Base-by-base conservation (phyloP, 2,888 invertebrate genomes). In the Limnephilus rhombicus region DNA sequence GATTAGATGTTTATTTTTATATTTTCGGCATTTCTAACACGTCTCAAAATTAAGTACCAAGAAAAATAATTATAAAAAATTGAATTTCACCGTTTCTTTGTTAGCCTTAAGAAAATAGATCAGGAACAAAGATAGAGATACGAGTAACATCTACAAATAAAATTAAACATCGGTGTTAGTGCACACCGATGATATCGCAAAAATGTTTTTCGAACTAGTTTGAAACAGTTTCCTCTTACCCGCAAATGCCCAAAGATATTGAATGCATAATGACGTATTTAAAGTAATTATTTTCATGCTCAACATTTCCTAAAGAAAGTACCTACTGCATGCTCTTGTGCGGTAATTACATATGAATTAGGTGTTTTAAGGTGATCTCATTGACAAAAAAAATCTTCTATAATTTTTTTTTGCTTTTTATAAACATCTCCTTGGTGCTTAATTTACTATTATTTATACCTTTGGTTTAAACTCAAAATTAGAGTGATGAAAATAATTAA, bases 1-100 rank as follows among this genome's bases (percentile, higher is more conserved):
- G 68, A 87, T 87, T 87, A 87, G 68, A 87, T 87, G 68, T 87
- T 87, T 87, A 87, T 68, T 68, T 87, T 82, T 13, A 34, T 34
- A 82, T 68, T 68, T 68, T 68, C 24, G 68, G 68, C 68, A 24
- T 24, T 68, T 24, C 24, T n/a, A 68, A 68, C 68, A n/a, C 68
- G 68, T n/a, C 24, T 24, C 68, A n/a, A 68, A 68, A 68, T 53
- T 68, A 68, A 24, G 24, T 68, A 68, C 24, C 68, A n/a, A 68
- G 68, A 68, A 82, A 82, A 82, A 31, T 31, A 82, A 29, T 82
- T 68, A 1, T 24, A 68, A 68, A 68, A 68, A 68, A 1, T 24
- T 24, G 5, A 1, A 24, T n/a, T 68, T 68, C 24, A n/a, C 1
- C 4, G 68, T 9, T 7, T 18, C 4, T 1, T 68, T 18, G 5